Evolutionary conservation across 2,888 invertebrate genomes (phyloP), one percentile per base, ranked within the genome.

Genomic region (Drosophila anomelani): DNA sequence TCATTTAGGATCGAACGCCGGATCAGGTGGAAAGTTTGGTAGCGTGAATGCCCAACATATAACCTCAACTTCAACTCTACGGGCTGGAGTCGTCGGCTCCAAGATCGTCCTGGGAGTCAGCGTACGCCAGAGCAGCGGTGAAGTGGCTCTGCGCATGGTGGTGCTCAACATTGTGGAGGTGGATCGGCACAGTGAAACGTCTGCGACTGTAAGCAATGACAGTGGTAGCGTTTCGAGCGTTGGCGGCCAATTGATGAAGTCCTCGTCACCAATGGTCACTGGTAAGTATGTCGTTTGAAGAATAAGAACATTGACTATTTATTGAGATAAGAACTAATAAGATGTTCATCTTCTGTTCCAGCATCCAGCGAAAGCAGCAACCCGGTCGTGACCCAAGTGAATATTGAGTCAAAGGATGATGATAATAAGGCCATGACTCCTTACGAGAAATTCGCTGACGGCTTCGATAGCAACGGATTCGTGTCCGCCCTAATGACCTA

Each of bases 381-480:
- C 56, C 77, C 77, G 23, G 64, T 67, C 56, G 84, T 77, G 55
- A 81, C 71, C 49, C 89, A 89, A 78, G 77, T 67, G 39, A 86
- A 69, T 62, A 78, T 76, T 7, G 85, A 85, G 53, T 75, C 88
- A 2, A 87, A 87, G 4, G 87, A 85, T 38, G 90, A 91, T 56
- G 90, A 91, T 54, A 88, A 90, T 57, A 88, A 89, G 71, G 80
- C 87, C 0, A 55, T 90, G 59, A 82, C 89, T n/a, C 76, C 89
- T 17, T 91, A 88, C 57, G 91, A 90, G 36, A 92, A 92, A 61
- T 92, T 91, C 59, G 80, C 90, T 0, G 92, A 92, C 67, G 90
- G 92, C 6, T 91, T 91, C 55, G 91, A 91, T 59, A 92, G 92
- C 70, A 92, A 91, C 34, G 91, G 91, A 1, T 92, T 92, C 55